phyloP scores from a whole-genome alignment of 2,113 vertebrate species.

The Pollachius pollachius region DNA sequence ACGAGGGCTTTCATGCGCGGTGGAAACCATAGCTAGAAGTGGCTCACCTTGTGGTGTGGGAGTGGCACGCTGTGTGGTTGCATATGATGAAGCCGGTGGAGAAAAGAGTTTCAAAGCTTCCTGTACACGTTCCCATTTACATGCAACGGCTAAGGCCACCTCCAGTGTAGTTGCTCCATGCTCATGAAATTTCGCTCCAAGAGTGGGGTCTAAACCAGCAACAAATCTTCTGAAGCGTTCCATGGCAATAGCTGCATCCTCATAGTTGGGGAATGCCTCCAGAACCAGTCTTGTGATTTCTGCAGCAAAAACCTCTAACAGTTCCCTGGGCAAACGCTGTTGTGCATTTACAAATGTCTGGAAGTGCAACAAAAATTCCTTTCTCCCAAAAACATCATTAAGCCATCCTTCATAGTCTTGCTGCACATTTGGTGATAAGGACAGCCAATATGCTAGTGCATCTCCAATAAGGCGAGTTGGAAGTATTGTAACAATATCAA shows the following conservation, averaged over 20 bases:
- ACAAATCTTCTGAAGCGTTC: conserved; percentile 1
- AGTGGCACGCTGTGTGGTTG: not conserved
- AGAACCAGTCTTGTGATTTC: conserved; percentile 25
- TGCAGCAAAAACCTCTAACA: conserved; percentile 19
- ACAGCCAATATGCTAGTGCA: conserved; percentile 21
- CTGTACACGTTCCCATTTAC: conserved; percentile 7
- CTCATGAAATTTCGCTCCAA: conserved; percentile 17
- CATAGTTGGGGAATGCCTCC: conserved; percentile 14
- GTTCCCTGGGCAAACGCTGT: not conserved
- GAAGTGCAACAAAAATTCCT: conserved; percentile 7
- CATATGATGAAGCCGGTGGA: not conserved
- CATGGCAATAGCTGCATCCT: not conserved
- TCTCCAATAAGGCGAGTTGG: not conserved
- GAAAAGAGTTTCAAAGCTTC: not conserved
- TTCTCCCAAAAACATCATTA: too few species aligned
- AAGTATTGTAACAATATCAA: not conserved
- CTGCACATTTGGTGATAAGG: not conserved
- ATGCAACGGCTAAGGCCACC: conserved; percentile 9
- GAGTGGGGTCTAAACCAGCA: conserved; percentile 1
- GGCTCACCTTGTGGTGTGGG: not conserved
- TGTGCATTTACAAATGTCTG: conserved; percentile 27
- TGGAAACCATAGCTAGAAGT: conserved; percentile 3
- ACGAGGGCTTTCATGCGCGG: not conserved
- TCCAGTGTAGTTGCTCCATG: conserved; percentile 10
- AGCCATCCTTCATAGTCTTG: too few species aligned